A percentile compares a stretch with the other conserved stretches of the same genome.
These are phyloP conservation scores for Heterodera filipjevi DNA, from an alignment of 2,888 invertebrate species.

Conservation along the genomic window DNA sequence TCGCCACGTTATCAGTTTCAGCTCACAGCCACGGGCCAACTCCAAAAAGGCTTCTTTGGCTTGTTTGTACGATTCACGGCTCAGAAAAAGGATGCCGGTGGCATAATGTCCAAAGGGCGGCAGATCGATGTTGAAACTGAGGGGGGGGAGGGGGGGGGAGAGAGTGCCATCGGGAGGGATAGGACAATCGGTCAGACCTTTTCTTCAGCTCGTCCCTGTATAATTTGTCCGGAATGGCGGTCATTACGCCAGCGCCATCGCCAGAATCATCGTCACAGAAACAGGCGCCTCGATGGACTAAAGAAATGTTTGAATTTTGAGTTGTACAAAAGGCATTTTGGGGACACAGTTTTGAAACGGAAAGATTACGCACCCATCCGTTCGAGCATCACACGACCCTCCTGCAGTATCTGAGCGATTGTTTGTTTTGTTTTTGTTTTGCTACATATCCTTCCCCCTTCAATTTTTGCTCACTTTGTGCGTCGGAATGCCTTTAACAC, in stretches of 20 bases:
- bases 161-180: too few relatives aligned
- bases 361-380: conserved; percentile 79
- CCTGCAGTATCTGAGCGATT: conserved; percentile 80
- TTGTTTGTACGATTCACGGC: conserved; percentile 68
- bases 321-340: background rate
- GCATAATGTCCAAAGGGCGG: conserved; percentile 89
- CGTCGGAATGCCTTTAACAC: conserved; percentile 89
- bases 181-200: conserved; percentile 37
- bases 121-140: conserved; percentile 72
- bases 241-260: conserved; percentile 95
- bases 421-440: background rate
- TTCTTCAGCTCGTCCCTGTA: conserved; percentile 81
- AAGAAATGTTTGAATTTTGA: too few relatives aligned
- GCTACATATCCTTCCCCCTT: background rate
- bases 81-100: conserved; percentile 92
- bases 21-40: conserved; percentile 79
- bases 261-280: conserved; percentile 99
- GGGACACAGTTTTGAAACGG: background rate
- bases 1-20: conserved; percentile 88
- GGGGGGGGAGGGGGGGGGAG: conserved; percentile 12
- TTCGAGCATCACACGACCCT: conserved; percentile 90
- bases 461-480: conserved; percentile 73
- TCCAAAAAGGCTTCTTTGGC: conserved; percentile 75
- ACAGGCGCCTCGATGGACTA: conserved; percentile 90
- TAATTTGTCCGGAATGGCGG: conserved; percentile 92